Conservation (phyloP, 1,140 invertebrate species). For the Popillia japonica region DNA sequence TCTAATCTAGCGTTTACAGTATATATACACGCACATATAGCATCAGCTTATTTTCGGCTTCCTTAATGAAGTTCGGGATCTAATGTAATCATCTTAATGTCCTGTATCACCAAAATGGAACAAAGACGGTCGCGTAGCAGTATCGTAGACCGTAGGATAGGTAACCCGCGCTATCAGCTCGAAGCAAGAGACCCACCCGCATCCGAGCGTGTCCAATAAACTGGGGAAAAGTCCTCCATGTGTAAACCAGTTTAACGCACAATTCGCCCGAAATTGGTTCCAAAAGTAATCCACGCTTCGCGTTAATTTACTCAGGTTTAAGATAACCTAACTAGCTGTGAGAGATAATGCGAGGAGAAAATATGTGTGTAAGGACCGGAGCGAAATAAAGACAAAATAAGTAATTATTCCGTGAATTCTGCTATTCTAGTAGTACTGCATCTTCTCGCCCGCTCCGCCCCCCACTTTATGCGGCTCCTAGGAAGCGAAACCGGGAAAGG, state of each 20-base stretch:
- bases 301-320: conserved; percentile 30
- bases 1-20: too few relatives aligned
- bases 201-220: conserved; percentile 24
- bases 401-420: too few relatives aligned
- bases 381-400: too few relatives aligned
- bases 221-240: conserved; percentile 43
- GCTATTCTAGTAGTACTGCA: too few relatives aligned
- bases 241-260: conserved; percentile 54
- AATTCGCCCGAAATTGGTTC: conserved; percentile 52
- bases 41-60: neutral
- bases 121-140: neutral
- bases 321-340: conserved; percentile 22
- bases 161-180: neutral
- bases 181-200: conserved; percentile 18
- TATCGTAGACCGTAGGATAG: neutral
- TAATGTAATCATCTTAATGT: conserved; percentile 34
- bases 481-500: too few relatives aligned
- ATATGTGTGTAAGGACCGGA: neutral
- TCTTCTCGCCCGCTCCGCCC: too few relatives aligned
- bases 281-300: conserved; percentile 42
- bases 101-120: conserved; percentile 12
- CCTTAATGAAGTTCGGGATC: conserved; percentile 24
- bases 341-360: neutral
- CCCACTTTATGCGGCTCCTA: too few relatives aligned
- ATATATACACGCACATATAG: too few relatives aligned